Percentiles rank a stretch among this genome's conserved stretches.
Evolutionary conservation across 2,888 invertebrate genomes (phyloP).

Genomic region (Flabesymbios commensalis): DNA sequence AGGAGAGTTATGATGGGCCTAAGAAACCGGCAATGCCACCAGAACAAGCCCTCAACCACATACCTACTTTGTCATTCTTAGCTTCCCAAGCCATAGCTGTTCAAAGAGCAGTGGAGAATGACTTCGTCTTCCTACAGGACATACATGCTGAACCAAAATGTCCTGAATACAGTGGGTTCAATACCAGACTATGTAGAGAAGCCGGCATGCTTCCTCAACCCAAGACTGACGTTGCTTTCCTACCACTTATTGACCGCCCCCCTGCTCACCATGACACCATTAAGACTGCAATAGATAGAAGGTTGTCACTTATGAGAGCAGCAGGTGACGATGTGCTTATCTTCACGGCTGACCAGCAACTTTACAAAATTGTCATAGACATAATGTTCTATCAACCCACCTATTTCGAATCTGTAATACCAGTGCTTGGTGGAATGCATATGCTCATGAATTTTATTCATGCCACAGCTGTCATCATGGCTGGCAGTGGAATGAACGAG

Average conservation of each 20-base stretch:
- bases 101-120: constrained; percentile 5
- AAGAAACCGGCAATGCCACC: constrained; percentile 3
- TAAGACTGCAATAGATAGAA: constrained; percentile 6
- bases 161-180: constrained; percentile 5
- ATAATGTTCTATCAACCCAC: neutral
- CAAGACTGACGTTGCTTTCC: constrained; percentile 1
- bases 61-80: constrained; percentile 1
- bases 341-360: constrained; percentile 4
- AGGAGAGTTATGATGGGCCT: no score
- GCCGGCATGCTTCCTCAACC: constrained; percentile 6
- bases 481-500: constrained; percentile 2
- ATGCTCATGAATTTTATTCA: constrained; percentile 1
- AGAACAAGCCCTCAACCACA: neutral
- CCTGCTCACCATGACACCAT: constrained; percentile 13
- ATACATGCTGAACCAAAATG: constrained; percentile 5
- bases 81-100: neutral
- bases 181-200: constrained; percentile 4
- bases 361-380: constrained; percentile 3
- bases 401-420: neutral
- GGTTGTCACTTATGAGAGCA: constrained; percentile 9
- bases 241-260: neutral
- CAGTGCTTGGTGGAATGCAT: constrained; percentile 1
- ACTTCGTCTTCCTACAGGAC: neutral
- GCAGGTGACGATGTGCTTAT: neutral
- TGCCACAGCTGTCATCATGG: constrained; percentile 1